phyloP scores from a whole-genome alignment of 2,113 vertebrate species.

The Sterna hirundo region DNA sequence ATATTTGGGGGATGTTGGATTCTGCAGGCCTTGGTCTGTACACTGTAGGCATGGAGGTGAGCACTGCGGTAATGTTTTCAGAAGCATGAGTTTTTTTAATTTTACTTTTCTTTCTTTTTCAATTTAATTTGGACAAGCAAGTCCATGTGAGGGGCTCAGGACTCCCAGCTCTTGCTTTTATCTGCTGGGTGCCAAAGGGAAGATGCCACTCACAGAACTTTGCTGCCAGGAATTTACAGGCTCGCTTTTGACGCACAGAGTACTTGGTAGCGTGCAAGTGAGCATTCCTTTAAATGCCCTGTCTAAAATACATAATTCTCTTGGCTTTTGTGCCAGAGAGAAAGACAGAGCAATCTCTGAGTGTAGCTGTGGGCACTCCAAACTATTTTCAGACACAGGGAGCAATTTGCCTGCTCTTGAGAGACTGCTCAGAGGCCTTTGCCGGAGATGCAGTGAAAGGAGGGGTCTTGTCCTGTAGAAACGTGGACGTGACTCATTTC shows the following conservation, averaged over 20 bases:
- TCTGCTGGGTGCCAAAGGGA: accelerated
- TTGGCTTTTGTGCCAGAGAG: not conserved
- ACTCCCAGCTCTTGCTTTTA: not conserved
- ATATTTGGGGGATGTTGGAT: not conserved
- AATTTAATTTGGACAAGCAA: not conserved
- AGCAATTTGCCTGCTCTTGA: not conserved
- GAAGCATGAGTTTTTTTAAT: not conserved
- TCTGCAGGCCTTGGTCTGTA: not conserved
- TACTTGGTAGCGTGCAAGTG: accelerated
- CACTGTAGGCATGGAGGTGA: accelerated
- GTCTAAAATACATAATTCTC: not conserved
- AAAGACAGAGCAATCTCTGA: not conserved
- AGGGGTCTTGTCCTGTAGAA: not conserved
- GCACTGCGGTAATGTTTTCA: accelerated
- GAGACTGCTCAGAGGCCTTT: not conserved
- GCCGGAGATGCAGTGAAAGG: not conserved
- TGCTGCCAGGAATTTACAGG: not conserved
- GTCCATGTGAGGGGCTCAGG: not conserved
- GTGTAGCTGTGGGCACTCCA: conserved; percentile 38
- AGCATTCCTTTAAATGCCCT: not conserved
- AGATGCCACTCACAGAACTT: not conserved
- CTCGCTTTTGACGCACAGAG: accelerated
- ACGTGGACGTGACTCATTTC: not conserved
- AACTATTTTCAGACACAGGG: not conserved
- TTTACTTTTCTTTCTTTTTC: not conserved